phyloP scores from a whole-genome alignment of 2,113 vertebrate genomes.

The Lophura nycthemera region DNA sequence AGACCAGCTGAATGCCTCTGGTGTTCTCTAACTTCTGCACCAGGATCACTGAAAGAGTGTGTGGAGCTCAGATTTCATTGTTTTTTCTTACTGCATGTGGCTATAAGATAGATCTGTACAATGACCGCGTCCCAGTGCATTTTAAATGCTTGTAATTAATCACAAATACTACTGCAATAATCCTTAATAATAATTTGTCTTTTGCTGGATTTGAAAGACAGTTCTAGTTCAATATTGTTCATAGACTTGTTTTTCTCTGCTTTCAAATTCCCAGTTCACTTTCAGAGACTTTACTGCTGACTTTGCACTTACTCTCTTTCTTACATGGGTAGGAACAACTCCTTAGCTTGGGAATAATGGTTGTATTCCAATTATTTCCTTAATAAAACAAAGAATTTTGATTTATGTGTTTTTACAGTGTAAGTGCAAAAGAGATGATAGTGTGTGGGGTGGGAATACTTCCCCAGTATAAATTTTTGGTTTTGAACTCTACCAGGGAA shows the following conservation, averaged over 20 bases:
- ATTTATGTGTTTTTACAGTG: neutral
- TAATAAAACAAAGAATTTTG: neutral
- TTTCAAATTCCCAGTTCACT: neutral
- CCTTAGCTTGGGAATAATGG: neutral
- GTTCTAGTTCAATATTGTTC: neutral
- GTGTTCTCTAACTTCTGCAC: neutral
- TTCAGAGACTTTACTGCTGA: neutral
- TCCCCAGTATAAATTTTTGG: neutral
- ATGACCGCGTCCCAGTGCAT: neutral
- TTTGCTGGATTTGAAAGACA: neutral
- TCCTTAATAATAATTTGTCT: neutral
- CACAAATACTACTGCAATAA: neutral
- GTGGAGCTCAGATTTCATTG: neutral
- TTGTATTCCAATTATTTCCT: neutral
- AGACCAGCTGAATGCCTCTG: neutral
- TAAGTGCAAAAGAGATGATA: neutral
- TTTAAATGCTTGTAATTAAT: neutral
- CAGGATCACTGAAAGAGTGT: neutral
- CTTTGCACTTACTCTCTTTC: neutral
- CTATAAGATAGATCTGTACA: neutral
- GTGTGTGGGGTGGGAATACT: neutral
- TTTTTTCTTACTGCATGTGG: neutral
- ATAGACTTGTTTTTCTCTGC: neutral
- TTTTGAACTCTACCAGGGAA: slow-evolving; percentile 82
- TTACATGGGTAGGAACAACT: neutral